Evolutionary conservation across 1,140 invertebrate genomes (phyloP).

Genomic region (Sycobia sp.): DNA sequence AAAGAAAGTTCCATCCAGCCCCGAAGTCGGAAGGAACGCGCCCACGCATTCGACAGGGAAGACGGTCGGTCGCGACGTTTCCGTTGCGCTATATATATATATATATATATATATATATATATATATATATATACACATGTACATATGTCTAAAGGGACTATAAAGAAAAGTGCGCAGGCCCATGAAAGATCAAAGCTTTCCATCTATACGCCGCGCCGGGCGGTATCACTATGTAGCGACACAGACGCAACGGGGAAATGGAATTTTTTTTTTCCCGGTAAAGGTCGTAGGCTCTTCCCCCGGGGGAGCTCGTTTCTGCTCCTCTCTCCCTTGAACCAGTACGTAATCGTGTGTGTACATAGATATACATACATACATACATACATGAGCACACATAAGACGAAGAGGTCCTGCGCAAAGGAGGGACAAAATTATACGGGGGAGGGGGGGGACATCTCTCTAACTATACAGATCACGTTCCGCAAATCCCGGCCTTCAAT

Average conservation of each 20-base stretch:
- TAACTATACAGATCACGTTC: constrained; percentile 28
- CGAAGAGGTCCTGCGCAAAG: too few species aligned
- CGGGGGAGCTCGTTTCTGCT: constrained; percentile 3
- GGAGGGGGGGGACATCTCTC: constrained; percentile 31
- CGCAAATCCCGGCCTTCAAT: constrained; percentile 30
- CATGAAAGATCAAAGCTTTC: constrained; percentile 5
- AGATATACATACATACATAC: too few species aligned
- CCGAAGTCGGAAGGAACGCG: background rate
- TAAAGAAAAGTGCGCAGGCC: too few species aligned
- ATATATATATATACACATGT: too few species aligned
- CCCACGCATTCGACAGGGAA: background rate
- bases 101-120: too few species aligned
- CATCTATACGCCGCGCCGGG: background rate
- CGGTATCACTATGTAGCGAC: too few species aligned
- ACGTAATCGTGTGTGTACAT: too few species aligned
- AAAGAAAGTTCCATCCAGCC: background rate
- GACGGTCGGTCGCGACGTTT: too few species aligned
- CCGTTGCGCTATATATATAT: too few species aligned
- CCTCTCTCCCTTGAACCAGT: too few species aligned
- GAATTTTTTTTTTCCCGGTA: constrained; percentile 18
- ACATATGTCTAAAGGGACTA: too few species aligned
- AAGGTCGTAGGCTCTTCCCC: background rate
- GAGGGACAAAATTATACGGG: constrained; percentile 16
- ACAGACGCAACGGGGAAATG: constrained; percentile 7
- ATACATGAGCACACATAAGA: too few species aligned